These are phyloP conservation scores for Platycheirus rosarum DNA, from an alignment of 2,888 invertebrate genomes.

Conservation along the genomic window DNA sequence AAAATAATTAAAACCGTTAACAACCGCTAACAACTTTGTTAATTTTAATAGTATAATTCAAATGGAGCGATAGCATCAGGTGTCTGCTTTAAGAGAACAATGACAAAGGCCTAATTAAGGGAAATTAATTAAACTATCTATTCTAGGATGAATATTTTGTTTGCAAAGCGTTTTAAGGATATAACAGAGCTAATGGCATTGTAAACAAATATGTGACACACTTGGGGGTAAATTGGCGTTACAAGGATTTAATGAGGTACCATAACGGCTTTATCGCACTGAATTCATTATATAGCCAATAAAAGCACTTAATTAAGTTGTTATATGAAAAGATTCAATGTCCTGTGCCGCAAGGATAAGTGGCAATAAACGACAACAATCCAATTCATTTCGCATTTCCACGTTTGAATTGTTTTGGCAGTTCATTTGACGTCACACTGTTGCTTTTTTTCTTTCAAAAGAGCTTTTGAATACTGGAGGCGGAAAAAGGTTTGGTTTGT, in stretches of 20 bases:
- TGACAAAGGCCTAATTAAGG: conserved; percentile 15
- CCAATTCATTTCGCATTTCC: neutral
- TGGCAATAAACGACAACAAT: neutral
- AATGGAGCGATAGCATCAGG: conserved; percentile 1
- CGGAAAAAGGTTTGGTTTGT: conserved; percentile 38
- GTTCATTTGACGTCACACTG: conserved; percentile 8
- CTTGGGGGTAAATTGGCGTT: conserved; percentile 22
- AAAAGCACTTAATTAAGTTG: conserved; percentile 49
- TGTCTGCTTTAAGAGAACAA: neutral
- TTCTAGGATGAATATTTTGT: conserved; percentile 13
- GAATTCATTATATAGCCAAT: neutral
- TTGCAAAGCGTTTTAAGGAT: conserved; percentile 25
- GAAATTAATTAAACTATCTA: conserved; percentile 44
- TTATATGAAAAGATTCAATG: conserved; percentile 49
- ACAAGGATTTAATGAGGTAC: neutral
- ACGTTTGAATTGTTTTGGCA: neutral
- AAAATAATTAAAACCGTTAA: no score
- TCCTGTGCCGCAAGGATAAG: conserved; percentile 18
- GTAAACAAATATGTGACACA: conserved; percentile 49
- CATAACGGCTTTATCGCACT: no score
- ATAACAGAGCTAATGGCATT: conserved; percentile 31
- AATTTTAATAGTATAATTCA: neutral
- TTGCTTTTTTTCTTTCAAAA: conserved; percentile 5
- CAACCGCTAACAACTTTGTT: conserved; percentile 18
- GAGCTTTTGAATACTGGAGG: conserved; percentile 44